A percentile compares a stretch with the other conserved stretches of the same genome.
These are phyloP conservation scores for Ceratina japonica DNA, from an alignment of 1,140 invertebrate species.

Conservation along the genomic window DNA sequence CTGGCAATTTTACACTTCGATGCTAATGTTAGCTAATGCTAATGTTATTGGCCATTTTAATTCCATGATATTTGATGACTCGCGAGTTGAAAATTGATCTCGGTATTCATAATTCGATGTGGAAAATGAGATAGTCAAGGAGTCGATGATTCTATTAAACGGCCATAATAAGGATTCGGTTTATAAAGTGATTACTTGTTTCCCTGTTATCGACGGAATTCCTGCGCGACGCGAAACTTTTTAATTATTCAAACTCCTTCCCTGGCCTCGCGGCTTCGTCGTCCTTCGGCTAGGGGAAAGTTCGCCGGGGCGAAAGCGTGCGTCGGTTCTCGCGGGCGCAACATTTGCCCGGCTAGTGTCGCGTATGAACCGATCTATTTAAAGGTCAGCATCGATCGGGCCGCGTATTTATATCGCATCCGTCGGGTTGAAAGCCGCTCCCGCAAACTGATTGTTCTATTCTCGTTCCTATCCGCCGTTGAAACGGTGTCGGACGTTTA, in stretches of 20 bases:
- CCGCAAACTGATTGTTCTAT: conserved; percentile 9
- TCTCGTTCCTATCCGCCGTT: background rate
- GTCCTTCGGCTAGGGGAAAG: background rate
- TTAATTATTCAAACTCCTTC: conserved; percentile 21
- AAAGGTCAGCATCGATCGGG: background rate
- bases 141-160: background rate
- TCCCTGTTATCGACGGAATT: background rate
- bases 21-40: too few relatives aligned
- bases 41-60: too few relatives aligned
- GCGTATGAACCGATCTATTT: background rate
- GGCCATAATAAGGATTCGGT: background rate
- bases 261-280: background rate
- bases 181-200: conserved; percentile 18
- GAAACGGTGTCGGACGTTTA: background rate
- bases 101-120: too few relatives aligned
- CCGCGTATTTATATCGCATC: background rate
- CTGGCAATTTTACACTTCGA: too few relatives aligned
- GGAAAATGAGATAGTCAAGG: too few relatives aligned
- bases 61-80: too few relatives aligned
- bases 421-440: background rate
- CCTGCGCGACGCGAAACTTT: background rate
- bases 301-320: background rate
- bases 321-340: background rate
- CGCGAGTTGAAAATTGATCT: too few relatives aligned
- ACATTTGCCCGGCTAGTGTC: background rate